phyloP scores from a whole-genome alignment of 2,888 invertebrate species.

The Drosophila gaucha region DNA sequence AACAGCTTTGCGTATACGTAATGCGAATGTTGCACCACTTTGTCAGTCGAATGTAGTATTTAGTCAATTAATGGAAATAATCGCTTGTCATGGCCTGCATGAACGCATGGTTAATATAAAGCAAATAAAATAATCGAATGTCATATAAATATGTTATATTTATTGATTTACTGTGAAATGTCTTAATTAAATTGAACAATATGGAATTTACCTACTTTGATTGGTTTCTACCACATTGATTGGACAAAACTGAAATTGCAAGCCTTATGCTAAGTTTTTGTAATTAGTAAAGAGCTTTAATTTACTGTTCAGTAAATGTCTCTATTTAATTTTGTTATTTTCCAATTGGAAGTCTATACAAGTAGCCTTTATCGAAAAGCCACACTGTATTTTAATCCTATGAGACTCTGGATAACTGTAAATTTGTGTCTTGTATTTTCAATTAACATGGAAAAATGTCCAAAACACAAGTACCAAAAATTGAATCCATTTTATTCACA shows the following conservation, averaged over 20 bases:
- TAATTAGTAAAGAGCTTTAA: too few species aligned
- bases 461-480: neutral
- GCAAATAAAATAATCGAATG: conserved; percentile 16
- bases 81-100: conserved; percentile 8
- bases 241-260: neutral
- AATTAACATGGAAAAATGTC: neutral
- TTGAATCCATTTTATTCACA: neutral
- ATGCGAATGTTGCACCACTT: conserved; percentile 6
- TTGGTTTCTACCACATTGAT: neutral
- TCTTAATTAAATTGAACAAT: neutral
- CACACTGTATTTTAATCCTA: neutral
- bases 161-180: neutral
- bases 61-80: conserved; percentile 41
- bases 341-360: neutral
- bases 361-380: too few species aligned
- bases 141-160: neutral
- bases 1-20: conserved; percentile 19
- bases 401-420: neutral
- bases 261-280: too few species aligned
- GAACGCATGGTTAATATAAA: neutral
- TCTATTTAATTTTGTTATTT: neutral
- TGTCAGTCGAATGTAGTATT: conserved; percentile 24
- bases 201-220: neutral
- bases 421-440: neutral
- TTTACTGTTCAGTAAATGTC: too few species aligned